phyloP scores from a whole-genome alignment of 2,888 invertebrate species.

The Oxystoma pomonae region DNA sequence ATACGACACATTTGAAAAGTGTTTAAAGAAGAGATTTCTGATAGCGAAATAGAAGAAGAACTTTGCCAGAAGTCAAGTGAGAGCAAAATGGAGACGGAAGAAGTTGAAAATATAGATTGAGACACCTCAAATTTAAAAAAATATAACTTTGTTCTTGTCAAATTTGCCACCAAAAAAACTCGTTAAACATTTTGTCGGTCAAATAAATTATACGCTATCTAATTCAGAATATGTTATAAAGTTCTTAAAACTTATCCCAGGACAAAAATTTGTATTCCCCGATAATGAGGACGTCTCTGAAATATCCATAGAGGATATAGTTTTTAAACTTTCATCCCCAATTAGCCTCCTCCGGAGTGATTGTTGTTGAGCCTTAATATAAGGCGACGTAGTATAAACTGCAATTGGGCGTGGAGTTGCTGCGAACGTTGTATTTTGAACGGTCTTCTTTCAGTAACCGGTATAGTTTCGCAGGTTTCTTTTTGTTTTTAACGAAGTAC shows the following conservation, averaged over 20 bases:
- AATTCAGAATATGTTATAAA: neutral
- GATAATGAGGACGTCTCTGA: neutral
- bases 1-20: neutral
- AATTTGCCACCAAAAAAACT: neutral
- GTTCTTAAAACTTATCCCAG: neutral
- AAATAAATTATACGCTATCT: neutral
- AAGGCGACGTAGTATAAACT: too few relatives aligned
- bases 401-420: too few relatives aligned
- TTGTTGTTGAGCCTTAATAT: too few relatives aligned
- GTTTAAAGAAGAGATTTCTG: neutral
- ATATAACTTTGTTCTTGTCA: neutral
- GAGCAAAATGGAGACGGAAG: neutral
- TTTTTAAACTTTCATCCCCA: neutral
- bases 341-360: too few relatives aligned
- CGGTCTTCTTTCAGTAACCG: too few relatives aligned
- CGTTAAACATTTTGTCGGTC: too few relatives aligned
- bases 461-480: too few relatives aligned
- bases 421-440: too few relatives aligned
- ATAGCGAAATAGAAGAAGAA: neutral
- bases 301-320: neutral
- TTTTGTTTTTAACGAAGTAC: too few relatives aligned
- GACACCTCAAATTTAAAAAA: neutral
- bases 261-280: neutral
- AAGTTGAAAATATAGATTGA: neutral
- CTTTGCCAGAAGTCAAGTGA: neutral